phyloP scores from a whole-genome alignment of 1,140 invertebrate genomes.

The Streblospio benedicti region DNA sequence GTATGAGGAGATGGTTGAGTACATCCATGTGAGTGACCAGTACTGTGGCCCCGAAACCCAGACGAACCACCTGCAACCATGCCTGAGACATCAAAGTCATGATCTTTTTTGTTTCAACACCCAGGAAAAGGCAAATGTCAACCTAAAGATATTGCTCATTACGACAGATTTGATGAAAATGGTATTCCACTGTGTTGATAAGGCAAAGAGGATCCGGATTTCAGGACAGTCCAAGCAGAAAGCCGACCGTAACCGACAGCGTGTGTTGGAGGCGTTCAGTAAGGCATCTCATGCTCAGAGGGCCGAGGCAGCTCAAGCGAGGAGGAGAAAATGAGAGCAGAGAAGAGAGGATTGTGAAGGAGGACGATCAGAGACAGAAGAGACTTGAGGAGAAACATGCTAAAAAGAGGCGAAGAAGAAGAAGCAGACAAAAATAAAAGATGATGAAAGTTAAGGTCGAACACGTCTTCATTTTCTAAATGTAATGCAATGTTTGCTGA shows the following conservation, averaged over 20 bases:
- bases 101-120: constrained; percentile 77
- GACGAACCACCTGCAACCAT: constrained; percentile 52
- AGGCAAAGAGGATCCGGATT: constrained; percentile 76
- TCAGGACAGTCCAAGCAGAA: constrained; percentile 84
- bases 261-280: constrained; percentile 82
- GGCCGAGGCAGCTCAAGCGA: constrained; percentile 71
- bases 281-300: constrained; percentile 86
- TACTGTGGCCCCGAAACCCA: constrained; percentile 77
- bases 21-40: constrained; percentile 94
- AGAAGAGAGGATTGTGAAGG: constrained; percentile 69
- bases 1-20: constrained; percentile 80
- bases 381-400: constrained; percentile 92
- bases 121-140: constrained; percentile 38
- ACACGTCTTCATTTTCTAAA: no score
- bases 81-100: constrained; percentile 66
- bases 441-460: constrained; percentile 85
- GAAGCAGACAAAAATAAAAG: constrained; percentile 92
- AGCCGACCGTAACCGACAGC: constrained; percentile 83
- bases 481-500: no score
- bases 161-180: constrained; percentile 73
- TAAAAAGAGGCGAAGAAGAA: constrained; percentile 88
- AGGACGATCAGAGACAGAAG: constrained; percentile 93
- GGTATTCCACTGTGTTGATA: constrained; percentile 85
- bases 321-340: constrained; percentile 76
- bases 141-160: constrained; percentile 58